Conservation (phyloP, 2,113 vertebrate species). For the Ptyas mucosa region DNA sequence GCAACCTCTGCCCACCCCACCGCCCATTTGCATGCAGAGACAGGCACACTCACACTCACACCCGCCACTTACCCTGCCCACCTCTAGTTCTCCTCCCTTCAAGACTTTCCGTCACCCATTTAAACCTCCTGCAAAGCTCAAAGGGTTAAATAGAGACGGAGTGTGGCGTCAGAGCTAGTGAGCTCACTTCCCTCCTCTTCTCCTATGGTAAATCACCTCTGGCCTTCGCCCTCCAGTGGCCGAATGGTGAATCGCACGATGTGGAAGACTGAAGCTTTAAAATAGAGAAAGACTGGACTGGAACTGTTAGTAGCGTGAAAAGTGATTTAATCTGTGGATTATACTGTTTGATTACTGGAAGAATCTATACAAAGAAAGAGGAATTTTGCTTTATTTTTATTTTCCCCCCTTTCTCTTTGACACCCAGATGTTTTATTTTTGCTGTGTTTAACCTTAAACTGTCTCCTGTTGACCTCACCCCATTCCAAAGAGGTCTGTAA, state of each 20-base stretch:
- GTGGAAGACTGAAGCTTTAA: not conserved
- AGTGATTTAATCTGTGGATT: too few relatives aligned
- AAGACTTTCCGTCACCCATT: not conserved
- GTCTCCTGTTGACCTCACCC: too few relatives aligned
- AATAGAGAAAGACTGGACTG: too few relatives aligned
- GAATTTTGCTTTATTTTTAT: too few relatives aligned
- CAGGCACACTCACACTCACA: too few relatives aligned
- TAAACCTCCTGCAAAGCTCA: not conserved
- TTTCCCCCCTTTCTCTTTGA: too few relatives aligned
- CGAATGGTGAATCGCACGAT: not conserved
- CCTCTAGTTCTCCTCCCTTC: not conserved
- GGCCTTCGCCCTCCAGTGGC: not conserved
- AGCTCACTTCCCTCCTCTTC: not conserved
- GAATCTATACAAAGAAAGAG: too few relatives aligned
- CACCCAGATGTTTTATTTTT: too few relatives aligned
- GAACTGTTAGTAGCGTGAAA: too few relatives aligned
- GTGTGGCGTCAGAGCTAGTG: not conserved
- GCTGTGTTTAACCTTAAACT: too few relatives aligned
- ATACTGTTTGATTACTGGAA: too few relatives aligned
- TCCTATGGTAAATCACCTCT: not conserved
- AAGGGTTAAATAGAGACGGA: not conserved
- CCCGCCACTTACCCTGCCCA: not conserved
- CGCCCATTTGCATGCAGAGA: not conserved
- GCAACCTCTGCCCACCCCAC: not conserved
- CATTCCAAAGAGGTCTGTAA: too few relatives aligned